Conservation (phyloP, 53 echinoderm and acorn worm species). For the Holothuria scabra region DNA sequence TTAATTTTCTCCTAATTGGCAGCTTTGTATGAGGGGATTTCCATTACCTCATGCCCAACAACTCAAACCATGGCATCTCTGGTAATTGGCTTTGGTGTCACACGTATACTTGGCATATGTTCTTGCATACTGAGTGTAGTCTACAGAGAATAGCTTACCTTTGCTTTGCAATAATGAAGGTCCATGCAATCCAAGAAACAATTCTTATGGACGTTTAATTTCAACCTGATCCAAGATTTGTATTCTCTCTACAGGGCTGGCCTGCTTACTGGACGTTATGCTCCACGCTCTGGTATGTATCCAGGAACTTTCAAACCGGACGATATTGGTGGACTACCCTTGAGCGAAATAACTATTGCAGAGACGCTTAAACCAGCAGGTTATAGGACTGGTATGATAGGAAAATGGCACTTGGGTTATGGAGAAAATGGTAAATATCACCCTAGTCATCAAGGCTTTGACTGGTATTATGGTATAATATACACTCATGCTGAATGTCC, state of each 20-base stretch:
- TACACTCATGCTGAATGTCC: slow-evolving; percentile 85
- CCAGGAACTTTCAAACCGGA: slow-evolving; percentile 69
- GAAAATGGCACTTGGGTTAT: slow-evolving; percentile 88
- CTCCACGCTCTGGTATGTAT: slow-evolving; percentile 68
- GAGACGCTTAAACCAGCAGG: slow-evolving; percentile 66
- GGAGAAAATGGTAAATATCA: slow-evolving; percentile 65
- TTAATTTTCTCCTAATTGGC: too few relatives aligned
- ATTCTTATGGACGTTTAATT: too few relatives aligned
- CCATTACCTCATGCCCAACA: too few relatives aligned
- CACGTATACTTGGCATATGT: too few relatives aligned
- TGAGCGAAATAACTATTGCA: slow-evolving; percentile 78
- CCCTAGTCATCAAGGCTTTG: slow-evolving; percentile 79
- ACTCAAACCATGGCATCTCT: too few relatives aligned
- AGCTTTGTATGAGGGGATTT: too few relatives aligned
- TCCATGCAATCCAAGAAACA: too few relatives aligned
- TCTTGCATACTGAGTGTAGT: too few relatives aligned
- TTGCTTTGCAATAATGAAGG: too few relatives aligned
- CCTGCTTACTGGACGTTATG: slow-evolving; percentile 79
- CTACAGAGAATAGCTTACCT: too few relatives aligned
- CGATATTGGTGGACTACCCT: slow-evolving; percentile 70
- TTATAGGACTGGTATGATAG: slow-evolving; percentile 74
- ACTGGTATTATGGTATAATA: slow-evolving; percentile 76
- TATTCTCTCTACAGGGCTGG: slow-evolving; percentile 59
- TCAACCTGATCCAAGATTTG: too few relatives aligned
- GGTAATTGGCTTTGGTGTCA: too few relatives aligned